Conservation (phyloP, 2,113 vertebrate species). For the Triplophysa tibetana region DNA sequence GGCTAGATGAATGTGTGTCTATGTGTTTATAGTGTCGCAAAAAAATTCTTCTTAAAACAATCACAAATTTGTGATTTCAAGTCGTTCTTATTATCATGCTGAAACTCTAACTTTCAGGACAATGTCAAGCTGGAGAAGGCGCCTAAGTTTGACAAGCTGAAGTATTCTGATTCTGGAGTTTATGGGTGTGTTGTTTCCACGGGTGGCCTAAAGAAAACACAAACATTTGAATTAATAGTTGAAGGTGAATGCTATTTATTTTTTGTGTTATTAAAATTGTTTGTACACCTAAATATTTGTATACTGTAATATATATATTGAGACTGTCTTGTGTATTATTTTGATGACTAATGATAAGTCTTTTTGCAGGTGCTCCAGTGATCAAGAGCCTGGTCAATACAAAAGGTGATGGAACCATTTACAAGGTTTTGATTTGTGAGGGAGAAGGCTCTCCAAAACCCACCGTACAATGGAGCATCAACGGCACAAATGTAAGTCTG, state of each 20-base stretch:
- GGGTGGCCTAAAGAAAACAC: slow-evolving; percentile 71
- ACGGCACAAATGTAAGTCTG: slow-evolving; percentile 78
- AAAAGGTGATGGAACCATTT: slow-evolving; percentile 74
- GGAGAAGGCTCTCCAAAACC: slow-evolving; percentile 93
- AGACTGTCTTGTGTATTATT: background rate
- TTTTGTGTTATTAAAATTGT: too few relatives aligned
- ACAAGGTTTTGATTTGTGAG: slow-evolving; percentile 84
- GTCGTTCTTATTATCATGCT: background rate
- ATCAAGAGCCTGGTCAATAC: slow-evolving; percentile 82
- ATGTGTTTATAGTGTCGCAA: too few relatives aligned
- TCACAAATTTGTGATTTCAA: background rate
- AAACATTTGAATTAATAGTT: slow-evolving; percentile 82
- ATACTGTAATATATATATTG: too few relatives aligned
- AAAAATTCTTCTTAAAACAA: background rate
- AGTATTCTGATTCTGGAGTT: slow-evolving; percentile 83
- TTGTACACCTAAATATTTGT: too few relatives aligned
- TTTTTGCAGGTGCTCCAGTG: slow-evolving; percentile 82
- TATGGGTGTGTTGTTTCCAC: slow-evolving; percentile 84
- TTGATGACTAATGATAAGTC: slow-evolving; percentile 49
- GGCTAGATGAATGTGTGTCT: too few relatives aligned
- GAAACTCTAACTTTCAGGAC: slow-evolving; percentile 56
- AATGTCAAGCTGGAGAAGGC: slow-evolving; percentile 59
- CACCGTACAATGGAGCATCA: slow-evolving; percentile 87
- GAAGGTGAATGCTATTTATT: slow-evolving; percentile 77
- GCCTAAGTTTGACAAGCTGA: slow-evolving; percentile 79